These are phyloP conservation scores for Chondrosia reniformis DNA, from an alignment of 37 sponge, comb jelly and placozoan genomes.

Conservation along the genomic window DNA sequence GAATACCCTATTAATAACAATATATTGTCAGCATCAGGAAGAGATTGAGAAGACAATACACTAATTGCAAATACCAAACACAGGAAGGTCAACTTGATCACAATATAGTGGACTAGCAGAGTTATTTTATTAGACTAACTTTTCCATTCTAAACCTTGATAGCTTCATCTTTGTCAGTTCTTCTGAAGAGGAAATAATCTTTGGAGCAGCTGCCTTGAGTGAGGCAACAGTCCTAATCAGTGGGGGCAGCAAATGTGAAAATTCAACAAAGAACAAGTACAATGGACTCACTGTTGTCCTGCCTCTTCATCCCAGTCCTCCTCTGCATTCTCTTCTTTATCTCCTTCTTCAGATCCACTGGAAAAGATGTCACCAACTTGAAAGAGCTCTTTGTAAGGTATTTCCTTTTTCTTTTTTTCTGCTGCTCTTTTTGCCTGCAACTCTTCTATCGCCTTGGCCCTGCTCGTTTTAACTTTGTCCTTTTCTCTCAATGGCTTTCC, in stretches of 20 bases:
- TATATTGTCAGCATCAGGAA: background rate
- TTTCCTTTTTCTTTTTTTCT: slow-evolving; percentile 66
- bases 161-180: slow-evolving; percentile 81
- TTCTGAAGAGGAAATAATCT: slow-evolving; percentile 34
- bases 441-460: slow-evolving; percentile 81
- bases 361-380: background rate
- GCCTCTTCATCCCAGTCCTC: slow-evolving; percentile 58
- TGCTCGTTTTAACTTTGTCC: slow-evolving; percentile 39
- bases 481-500: slow-evolving; percentile 33
- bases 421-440: slow-evolving; percentile 77
- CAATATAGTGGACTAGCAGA: too few species aligned
- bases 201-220: background rate
- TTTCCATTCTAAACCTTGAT: slow-evolving; percentile 88
- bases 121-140: too few species aligned
- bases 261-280: too few species aligned
- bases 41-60: background rate
- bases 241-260: too few species aligned
- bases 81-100: too few species aligned
- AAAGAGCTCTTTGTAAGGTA: background rate
- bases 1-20: background rate
- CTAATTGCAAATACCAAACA: too few species aligned
- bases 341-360: slow-evolving; percentile 9
- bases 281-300: slow-evolving; percentile 46
- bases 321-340: slow-evolving; percentile 25
- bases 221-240: background rate